Evolutionary conservation across 2,797 vertebrate species (phyloP).

Genomic region (Rousettus madagascariensis): DNA sequence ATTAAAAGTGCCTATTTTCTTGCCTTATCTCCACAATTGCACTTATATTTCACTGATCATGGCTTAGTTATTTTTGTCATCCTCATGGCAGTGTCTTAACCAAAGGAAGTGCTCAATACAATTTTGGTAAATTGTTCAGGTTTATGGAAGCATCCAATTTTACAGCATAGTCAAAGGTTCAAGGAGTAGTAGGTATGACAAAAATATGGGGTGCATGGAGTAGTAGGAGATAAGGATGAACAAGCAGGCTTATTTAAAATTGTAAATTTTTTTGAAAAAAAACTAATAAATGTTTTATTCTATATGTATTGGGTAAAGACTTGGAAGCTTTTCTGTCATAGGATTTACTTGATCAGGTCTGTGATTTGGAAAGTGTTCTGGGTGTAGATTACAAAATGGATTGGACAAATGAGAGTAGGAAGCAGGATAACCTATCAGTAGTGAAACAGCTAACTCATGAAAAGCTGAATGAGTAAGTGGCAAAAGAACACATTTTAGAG

Average conservation of each 20-base stretch:
- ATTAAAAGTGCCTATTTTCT: not conserved
- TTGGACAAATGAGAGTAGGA: not conserved
- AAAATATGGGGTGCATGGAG: not conserved
- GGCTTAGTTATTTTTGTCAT: not conserved
- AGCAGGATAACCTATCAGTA: not conserved
- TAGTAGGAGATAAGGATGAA: not conserved
- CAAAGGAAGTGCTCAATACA: not conserved
- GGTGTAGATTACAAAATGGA: not conserved
- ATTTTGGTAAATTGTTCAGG: not conserved
- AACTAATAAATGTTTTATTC: not conserved
- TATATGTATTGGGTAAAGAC: not conserved
- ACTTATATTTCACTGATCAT: not conserved
- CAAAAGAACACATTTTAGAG: not conserved
- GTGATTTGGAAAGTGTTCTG: not conserved
- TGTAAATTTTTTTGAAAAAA: not conserved
- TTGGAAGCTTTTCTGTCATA: not conserved
- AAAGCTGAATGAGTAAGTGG: not conserved
- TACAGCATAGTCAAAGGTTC: not conserved
- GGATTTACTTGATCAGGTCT: not conserved
- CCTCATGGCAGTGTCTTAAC: not conserved
- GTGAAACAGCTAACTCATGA: not conserved
- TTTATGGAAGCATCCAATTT: not conserved
- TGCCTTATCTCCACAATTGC: not conserved
- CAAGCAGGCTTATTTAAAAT: not conserved
- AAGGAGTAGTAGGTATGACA: not conserved